phyloP scores from a whole-genome alignment of 2,888 invertebrate genomes.

The Ommatoiulus sabulosus region DNA sequence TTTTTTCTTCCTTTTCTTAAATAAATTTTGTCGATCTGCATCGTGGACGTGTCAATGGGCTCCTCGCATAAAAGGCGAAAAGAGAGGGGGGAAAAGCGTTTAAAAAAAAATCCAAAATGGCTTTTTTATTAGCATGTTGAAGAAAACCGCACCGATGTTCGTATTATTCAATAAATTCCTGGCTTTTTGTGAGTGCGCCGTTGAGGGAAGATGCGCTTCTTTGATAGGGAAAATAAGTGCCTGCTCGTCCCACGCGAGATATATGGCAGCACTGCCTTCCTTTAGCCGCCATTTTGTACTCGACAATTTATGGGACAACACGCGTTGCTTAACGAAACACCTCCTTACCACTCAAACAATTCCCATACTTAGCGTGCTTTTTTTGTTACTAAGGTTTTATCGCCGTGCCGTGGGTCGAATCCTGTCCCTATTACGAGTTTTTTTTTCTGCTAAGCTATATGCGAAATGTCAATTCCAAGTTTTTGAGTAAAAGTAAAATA shows the following conservation, averaged over 20 bases:
- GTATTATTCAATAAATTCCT: conserved; percentile 44
- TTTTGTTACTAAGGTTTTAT: no score
- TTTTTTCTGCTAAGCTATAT: no score
- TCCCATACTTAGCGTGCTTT: no score
- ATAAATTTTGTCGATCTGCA: conserved; percentile 16
- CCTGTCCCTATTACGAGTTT: no score
- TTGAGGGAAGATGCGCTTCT: not conserved
- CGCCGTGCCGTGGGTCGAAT: no score
- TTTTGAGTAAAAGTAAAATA: no score
- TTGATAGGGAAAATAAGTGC: not conserved
- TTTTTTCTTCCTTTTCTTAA: not conserved
- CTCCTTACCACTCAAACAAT: no score
- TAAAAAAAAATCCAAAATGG: conserved; percentile 16
- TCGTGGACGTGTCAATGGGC: conserved; percentile 28
- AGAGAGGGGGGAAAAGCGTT: not conserved
- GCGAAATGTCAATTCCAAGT: no score
- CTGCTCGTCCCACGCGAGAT: not conserved
- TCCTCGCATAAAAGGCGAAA: not conserved
- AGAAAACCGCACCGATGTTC: not conserved
- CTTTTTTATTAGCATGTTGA: not conserved
- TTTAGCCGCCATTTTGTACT: not conserved
- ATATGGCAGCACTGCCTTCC: not conserved
- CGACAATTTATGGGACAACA: not conserved
- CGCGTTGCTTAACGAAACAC: no score
- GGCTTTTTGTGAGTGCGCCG: not conserved